Percentiles rank a stretch among this genome's conserved stretches.
These are phyloP conservation scores for Diarsia rubi DNA, from an alignment of 2,888 invertebrate genomes.

Conservation along the genomic window DNA sequence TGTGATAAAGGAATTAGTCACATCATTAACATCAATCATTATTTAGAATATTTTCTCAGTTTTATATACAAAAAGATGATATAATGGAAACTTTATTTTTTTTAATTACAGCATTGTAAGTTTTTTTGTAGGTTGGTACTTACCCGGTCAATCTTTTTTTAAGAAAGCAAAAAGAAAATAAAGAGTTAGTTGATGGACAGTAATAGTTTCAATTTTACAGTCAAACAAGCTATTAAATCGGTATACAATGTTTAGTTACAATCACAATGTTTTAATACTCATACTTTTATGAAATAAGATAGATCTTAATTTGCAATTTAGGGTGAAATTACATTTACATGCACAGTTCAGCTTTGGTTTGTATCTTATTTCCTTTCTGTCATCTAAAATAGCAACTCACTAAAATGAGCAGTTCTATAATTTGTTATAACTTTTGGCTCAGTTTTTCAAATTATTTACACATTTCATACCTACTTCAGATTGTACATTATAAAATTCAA, in stretches of 20 bases:
- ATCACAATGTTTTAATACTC: not conserved
- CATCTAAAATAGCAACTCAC: not conserved
- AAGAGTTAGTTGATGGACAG: slow-evolving; percentile 11
- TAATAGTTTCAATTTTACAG: not conserved
- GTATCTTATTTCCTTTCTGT: not conserved
- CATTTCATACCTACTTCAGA: not conserved
- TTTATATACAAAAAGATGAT: slow-evolving; percentile 3
- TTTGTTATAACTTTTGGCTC: not conserved
- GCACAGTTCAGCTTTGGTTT: not conserved
- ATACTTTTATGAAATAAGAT: not conserved
- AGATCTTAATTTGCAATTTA: not conserved
- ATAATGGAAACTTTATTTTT: slow-evolving; percentile 18
- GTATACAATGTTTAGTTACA: not conserved
- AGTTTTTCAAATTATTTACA: not conserved
- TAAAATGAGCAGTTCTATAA: not conserved
- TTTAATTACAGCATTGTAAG: not conserved
- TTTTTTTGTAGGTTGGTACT: slow-evolving; percentile 61
- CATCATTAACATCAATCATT: slow-evolving; percentile 35
- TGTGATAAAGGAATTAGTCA: slow-evolving; percentile 34
- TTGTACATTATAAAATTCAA: not conserved
- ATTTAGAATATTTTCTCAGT: slow-evolving; percentile 21
- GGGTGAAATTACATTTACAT: not conserved
- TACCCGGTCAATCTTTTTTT: slow-evolving; percentile 79
- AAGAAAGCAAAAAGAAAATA: slow-evolving; percentile 57
- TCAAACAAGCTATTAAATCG: too few species aligned